Percentiles rank a stretch among this genome's conserved stretches.
phyloP scores from a whole-genome alignment of 1,140 invertebrate genomes.

The Nephila pilipes region DNA sequence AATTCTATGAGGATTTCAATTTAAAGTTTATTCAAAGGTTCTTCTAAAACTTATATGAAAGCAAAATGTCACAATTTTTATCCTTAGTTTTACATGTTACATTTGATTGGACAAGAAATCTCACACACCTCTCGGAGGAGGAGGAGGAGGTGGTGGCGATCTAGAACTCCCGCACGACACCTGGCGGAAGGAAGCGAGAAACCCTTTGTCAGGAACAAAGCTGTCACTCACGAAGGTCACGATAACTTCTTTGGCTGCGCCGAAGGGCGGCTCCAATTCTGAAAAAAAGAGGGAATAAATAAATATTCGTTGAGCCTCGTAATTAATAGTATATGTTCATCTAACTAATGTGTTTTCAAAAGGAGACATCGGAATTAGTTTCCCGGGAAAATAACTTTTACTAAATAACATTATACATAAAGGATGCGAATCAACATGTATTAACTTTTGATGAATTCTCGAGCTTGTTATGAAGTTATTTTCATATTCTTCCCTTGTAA shows the following conservation, averaged over 20 bases:
- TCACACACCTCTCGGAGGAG: slow-evolving; percentile 1
- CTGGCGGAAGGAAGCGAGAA: slow-evolving; percentile 74
- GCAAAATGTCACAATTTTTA: too few relatives aligned
- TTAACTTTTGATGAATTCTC: too few relatives aligned
- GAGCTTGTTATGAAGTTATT: too few relatives aligned
- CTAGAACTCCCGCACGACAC: slow-evolving; percentile 70
- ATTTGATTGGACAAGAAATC: background rate
- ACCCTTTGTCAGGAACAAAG: slow-evolving; percentile 58
- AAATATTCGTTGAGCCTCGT: background rate
- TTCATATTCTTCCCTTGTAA: too few relatives aligned
- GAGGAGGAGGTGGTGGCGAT: background rate
- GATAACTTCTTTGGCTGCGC: slow-evolving; percentile 9
- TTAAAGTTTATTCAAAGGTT: too few relatives aligned
- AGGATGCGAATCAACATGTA: too few relatives aligned
- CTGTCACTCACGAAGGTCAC: slow-evolving; percentile 62
- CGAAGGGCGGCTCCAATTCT: slow-evolving; percentile 51
- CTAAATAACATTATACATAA: too few relatives aligned
- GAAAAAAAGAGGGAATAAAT: background rate
- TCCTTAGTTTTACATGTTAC: too few relatives aligned
- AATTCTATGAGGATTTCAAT: too few relatives aligned
- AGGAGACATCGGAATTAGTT: too few relatives aligned
- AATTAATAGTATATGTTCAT: background rate
- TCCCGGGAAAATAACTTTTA: background rate
- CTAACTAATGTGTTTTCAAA: background rate
- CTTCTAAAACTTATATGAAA: too few relatives aligned